A percentile compares a stretch with the other conserved stretches of the same genome.
phyloP scores from a whole-genome alignment of 2,888 invertebrate species.

The Rhopalosiphum nymphaeae region DNA sequence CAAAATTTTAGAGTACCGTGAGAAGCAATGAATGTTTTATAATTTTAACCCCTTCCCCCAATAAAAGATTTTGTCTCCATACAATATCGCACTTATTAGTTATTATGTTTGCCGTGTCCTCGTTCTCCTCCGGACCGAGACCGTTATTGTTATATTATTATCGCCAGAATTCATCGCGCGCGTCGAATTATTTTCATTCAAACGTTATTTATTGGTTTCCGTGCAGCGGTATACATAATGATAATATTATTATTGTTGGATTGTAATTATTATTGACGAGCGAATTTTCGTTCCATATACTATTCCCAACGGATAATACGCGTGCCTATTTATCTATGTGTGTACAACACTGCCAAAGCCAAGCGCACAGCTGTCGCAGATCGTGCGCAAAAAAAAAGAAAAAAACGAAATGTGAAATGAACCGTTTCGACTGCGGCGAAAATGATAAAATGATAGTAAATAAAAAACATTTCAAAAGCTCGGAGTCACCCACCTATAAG shows the following conservation, averaged over 20 bases:
- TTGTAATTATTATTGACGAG: background rate
- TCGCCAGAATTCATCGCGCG: background rate
- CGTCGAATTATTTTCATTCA: constrained; percentile 2
- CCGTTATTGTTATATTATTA: constrained; percentile 22
- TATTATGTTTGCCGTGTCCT: background rate
- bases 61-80: background rate
- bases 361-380: background rate
- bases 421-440: constrained; percentile 25
- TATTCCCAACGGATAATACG: background rate
- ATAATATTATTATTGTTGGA: background rate
- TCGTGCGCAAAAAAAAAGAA: background rate
- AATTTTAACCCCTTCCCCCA: background rate
- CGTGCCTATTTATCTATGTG: background rate
- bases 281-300: background rate
- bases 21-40: background rate
- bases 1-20: background rate
- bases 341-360: background rate
- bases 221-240: background rate
- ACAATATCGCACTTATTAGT: background rate
- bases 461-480: constrained; percentile 29
- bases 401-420: constrained; percentile 44
- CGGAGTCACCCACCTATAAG: constrained; percentile 33
- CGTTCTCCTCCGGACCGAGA: constrained; percentile 40
- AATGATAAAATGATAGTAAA: background rate
- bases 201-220: constrained; percentile 24